These are phyloP conservation scores for Luidia sarsii DNA, from an alignment of 53 echinoderm and acorn worm genomes.

Conservation along the genomic window DNA sequence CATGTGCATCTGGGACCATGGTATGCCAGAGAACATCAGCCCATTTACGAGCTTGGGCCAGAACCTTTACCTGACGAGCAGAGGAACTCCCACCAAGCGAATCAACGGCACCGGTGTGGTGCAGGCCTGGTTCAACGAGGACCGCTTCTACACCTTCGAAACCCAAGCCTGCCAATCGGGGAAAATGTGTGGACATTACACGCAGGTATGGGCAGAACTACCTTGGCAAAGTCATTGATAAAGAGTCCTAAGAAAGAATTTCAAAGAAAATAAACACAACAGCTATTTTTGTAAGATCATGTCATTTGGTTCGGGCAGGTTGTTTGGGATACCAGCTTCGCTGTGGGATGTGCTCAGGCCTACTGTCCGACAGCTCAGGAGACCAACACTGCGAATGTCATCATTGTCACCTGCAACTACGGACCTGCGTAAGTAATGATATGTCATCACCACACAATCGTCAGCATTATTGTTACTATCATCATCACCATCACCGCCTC, in stretches of 20 bases:
- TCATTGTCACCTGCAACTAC: constrained; percentile 91
- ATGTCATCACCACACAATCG: too few relatives aligned
- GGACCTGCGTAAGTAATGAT: constrained; percentile 93
- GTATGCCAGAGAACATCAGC: constrained; percentile 69
- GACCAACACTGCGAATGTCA: constrained; percentile 50
- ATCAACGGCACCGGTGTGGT: constrained; percentile 17
- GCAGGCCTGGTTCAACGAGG: constrained; percentile 78
- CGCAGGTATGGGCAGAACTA: constrained; percentile 65
- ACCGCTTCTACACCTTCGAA: constrained; percentile 55
- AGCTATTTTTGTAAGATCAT: too few relatives aligned
- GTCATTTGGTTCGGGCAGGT: too few relatives aligned
- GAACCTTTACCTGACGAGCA: constrained; percentile 61
- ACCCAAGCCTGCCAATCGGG: constrained; percentile 44
- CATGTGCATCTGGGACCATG: constrained; percentile 68
- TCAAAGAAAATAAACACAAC: too few relatives aligned
- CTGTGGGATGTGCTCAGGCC: constrained; percentile 79
- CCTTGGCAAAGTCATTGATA: too few relatives aligned
- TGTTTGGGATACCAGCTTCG: constrained; percentile 79
- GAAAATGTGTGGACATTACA: constrained; percentile 84
- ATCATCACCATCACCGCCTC: too few relatives aligned
- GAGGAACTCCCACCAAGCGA: constrained; percentile 15
- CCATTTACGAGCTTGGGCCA: constrained; percentile 66
- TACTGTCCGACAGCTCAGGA: constrained; percentile 64
- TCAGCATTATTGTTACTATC: too few relatives aligned
- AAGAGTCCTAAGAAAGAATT: too few relatives aligned